Evolutionary conservation across 2,888 invertebrate genomes (phyloP).

Genomic region (Apotomis capreana): DNA sequence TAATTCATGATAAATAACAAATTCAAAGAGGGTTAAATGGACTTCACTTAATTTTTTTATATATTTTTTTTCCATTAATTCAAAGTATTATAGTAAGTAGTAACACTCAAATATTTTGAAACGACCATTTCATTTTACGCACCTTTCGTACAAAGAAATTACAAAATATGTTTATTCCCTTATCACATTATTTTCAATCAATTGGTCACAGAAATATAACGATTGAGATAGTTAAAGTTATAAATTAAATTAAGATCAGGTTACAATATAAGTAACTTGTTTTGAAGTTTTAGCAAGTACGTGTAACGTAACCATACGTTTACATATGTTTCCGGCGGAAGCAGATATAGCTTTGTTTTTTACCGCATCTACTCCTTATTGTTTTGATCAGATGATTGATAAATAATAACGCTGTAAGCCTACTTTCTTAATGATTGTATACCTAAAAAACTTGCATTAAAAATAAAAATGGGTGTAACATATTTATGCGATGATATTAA

Average conservation of each 20-base stretch:
- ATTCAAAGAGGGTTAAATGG: not conserved
- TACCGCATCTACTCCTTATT: not conserved
- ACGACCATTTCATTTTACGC: constrained; percentile 8
- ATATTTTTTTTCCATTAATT: not conserved
- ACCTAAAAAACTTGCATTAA: too few species aligned
- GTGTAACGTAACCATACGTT: constrained; percentile 32
- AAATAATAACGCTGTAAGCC: not conserved
- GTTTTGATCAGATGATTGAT: not conserved
- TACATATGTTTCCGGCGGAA: constrained; percentile 31
- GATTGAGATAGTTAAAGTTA: not conserved
- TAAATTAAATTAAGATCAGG: not conserved
- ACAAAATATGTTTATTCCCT: not conserved
- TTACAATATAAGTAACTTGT: not conserved
- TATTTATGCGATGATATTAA: not conserved
- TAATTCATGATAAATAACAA: not conserved
- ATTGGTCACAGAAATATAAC: too few species aligned
- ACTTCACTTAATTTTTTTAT: too few species aligned
- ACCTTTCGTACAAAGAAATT: not conserved
- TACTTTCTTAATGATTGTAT: not conserved
- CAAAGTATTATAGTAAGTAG: not conserved
- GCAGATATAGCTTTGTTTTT: constrained; percentile 15
- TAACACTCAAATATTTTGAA: not conserved
- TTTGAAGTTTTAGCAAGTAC: not conserved
- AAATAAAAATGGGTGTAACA: not conserved
- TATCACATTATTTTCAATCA: not conserved